Conservation (phyloP, 1,140 invertebrate genomes). For the Ceratosolen solmsi region DNA sequence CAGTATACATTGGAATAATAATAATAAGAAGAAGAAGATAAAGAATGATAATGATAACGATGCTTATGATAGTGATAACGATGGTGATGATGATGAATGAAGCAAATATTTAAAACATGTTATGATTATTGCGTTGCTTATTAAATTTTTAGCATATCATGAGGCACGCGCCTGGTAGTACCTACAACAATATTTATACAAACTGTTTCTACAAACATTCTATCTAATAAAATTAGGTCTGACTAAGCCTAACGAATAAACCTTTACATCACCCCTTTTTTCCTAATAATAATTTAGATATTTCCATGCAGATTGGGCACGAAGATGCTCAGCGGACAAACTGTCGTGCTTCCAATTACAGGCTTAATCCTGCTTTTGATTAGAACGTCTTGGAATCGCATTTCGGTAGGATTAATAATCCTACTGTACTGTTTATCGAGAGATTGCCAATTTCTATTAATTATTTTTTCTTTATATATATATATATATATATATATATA, state of each 20-base stretch:
- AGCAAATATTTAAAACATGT: no score
- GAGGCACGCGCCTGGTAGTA: no score
- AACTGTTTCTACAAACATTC: background rate
- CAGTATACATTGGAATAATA: no score
- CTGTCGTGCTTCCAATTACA: conserved; percentile 28
- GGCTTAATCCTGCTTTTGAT: conserved; percentile 41
- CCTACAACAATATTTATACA: no score
- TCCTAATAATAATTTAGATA: background rate
- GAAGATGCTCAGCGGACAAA: conserved; percentile 10
- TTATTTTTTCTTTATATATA: background rate
- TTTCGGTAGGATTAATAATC: conserved; percentile 25
- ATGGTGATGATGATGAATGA: no score
- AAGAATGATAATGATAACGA: no score
- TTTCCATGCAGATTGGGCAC: background rate
- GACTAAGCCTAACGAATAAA: background rate
- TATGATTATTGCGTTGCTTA: no score
- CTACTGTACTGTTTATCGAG: conserved; percentile 12
- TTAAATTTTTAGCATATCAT: no score
- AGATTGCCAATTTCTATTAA: background rate
- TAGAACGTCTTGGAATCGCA: conserved; percentile 14
- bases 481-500: no score
- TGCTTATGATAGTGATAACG: no score
- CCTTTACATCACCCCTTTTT: background rate
- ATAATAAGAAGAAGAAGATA: no score
- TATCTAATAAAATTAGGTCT: background rate